Evolutionary conservation across 2,113 vertebrate species (phyloP), one percentile per base, ranked within the genome.

Genomic region (Lamprologus tigripictilis): DNA sequence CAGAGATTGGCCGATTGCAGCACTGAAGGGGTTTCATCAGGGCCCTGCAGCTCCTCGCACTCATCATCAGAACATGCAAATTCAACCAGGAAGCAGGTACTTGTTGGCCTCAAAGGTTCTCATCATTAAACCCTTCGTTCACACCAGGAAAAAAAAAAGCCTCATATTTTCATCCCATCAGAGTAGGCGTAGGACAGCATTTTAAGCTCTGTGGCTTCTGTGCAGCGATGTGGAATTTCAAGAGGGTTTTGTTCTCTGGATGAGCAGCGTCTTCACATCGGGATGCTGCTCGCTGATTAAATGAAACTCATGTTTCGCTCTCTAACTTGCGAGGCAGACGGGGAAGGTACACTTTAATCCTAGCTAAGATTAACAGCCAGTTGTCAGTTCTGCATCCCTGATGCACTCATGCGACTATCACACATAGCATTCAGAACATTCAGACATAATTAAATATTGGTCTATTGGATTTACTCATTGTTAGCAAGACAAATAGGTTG

Each of bases 21-120:
- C 26, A 1, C n/a, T 79, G 66, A 63, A 90, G 73, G 78, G 82
- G 35, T 53, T 57, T 37, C 14, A 35, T 76, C 55, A 37, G 51
- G 47, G 68, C 42, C 76, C 1, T 3, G 86, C 68, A 35, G 79
- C 82, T 86, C 88, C 31, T 49, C 7, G 1, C 53, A 57, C 83
- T 88, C 71, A 54, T 85, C 82, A 83, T 87, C 79, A 85, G 31
- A 26, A 35, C 82, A 92, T 91, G 88, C 83, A 93, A 93, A 94
- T 92, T 83, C 68, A 79, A 78, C 81, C 91, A 82, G 89, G 91
- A 92, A 90, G 88, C 82, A 66, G 81, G 66, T 45, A 90, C 85
- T 89, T 84, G 84, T 90, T 28, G 63, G 63, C 83, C 58, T 83
- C 79, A 26, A 14, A 85, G 53, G 28, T 79, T 66, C 73, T 88